Evolutionary conservation across 2,888 invertebrate genomes (phyloP).

Genomic region (Phortica magna): DNA sequence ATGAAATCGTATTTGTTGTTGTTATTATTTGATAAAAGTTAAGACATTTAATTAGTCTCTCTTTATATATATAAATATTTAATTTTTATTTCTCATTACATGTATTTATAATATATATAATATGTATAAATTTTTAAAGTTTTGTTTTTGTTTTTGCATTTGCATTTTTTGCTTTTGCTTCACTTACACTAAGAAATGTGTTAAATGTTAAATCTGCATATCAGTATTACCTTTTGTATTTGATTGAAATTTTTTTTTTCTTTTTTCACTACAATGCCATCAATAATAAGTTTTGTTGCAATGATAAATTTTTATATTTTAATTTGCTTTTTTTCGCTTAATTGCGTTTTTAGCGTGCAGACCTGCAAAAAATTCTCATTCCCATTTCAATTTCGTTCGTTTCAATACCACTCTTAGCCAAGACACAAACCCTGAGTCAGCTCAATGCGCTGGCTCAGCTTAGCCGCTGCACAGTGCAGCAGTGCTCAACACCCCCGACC

Average conservation of each 20-base stretch:
- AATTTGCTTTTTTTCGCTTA: no score
- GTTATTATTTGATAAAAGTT: slow-evolving; percentile 31
- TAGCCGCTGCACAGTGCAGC: no score
- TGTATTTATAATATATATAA: slow-evolving; percentile 54
- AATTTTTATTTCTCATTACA: slow-evolving; percentile 64
- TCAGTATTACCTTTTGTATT: slow-evolving; percentile 13
- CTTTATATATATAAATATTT: slow-evolving; percentile 67
- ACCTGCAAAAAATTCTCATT: no score
- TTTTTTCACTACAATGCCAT: slow-evolving; percentile 44
- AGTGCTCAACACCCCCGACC: background rate
- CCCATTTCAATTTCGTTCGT: no score
- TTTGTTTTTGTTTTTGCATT: slow-evolving; percentile 50
- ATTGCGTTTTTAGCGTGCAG: no score
- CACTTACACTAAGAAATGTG: slow-evolving; percentile 63
- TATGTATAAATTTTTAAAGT: slow-evolving; percentile 54
- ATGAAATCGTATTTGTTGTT: slow-evolving; percentile 57
- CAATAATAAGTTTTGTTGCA: background rate
- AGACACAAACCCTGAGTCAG: no score
- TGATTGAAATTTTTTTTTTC: slow-evolving; percentile 6
- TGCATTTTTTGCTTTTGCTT: slow-evolving; percentile 51
- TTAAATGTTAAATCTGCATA: slow-evolving; percentile 41
- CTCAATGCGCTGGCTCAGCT: no score
- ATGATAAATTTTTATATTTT: no score
- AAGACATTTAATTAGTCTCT: slow-evolving; percentile 45
- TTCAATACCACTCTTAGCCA: no score